phyloP scores from a whole-genome alignment of 2,888 invertebrate species.

The Diloba caeruleocephala region DNA sequence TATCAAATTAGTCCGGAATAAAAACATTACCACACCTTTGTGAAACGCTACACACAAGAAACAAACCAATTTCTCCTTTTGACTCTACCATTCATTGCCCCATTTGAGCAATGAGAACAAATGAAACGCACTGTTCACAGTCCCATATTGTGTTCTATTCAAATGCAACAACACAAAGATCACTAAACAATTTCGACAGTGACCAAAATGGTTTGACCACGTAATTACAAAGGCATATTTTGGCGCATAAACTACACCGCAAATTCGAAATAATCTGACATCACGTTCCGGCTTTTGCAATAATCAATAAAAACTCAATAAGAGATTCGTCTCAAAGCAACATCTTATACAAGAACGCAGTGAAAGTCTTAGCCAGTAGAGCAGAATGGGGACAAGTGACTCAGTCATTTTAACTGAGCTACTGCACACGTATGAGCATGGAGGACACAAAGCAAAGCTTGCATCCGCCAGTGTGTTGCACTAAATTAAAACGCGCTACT shows the following conservation, averaged over 20 bases:
- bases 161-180: slow-evolving; percentile 10
- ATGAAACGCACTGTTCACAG: background rate
- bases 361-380: slow-evolving; percentile 69
- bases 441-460: slow-evolving; percentile 21
- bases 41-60: slow-evolving; percentile 16
- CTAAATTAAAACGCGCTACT: slow-evolving; percentile 13
- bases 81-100: background rate
- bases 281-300: slow-evolving; percentile 27
- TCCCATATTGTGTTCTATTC: slow-evolving; percentile 12
- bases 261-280: slow-evolving; percentile 9
- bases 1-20: too few relatives aligned
- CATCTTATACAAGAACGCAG: slow-evolving; percentile 55
- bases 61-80: slow-evolving; percentile 8
- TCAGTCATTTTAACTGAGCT: slow-evolving; percentile 43
- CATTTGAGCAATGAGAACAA: slow-evolving; percentile 1
- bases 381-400: slow-evolving; percentile 68
- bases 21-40: too few relatives aligned
- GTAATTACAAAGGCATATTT: slow-evolving; percentile 5
- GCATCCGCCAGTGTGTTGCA: slow-evolving; percentile 25
- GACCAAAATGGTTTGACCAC: background rate
- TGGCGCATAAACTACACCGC: slow-evolving; percentile 3
- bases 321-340: slow-evolving; percentile 47
- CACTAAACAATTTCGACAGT: slow-evolving; percentile 5
- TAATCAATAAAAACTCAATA: slow-evolving; percentile 48
- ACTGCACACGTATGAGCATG: slow-evolving; percentile 40